Evolutionary conservation across 1,140 invertebrate species (phyloP), one percentile per base, ranked within the genome.

Genomic region (Atta cephalotes): DNA sequence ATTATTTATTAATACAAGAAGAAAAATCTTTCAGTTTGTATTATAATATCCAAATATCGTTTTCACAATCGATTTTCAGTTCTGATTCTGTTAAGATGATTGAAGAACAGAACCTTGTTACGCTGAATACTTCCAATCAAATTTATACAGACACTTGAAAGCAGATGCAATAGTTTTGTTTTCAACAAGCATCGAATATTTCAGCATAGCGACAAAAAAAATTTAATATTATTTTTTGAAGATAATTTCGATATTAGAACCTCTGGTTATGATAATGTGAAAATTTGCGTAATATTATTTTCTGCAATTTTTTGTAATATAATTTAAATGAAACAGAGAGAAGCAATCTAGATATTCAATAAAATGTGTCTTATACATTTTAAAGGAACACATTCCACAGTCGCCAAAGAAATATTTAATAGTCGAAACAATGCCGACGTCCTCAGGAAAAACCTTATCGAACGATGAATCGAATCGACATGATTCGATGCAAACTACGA

Each of bases 391-490:
- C 39, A 25, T 62, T 62, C 6, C 70, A 35, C 62, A 49, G 18
- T 72, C 18, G 45, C 53, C 21, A 49, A 74, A 60, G 56, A 51
- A 31, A 74, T 25, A 60, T 25, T 45, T 56, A 76, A 74, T 51
- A 62, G 9, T 51, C 39, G 80, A 74, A 74, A 84, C 70, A 84
- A 84, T 84, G 39, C 70, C 25, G 7, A 39, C 39, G 39, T 62
- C 16, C 68, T 49, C 25, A 9, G 14, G n/a, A 31, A 74, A 25
- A 74, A 74, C 35, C 56, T 82, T 74, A 74, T 82, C 80, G 56
- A 14, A 72, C 79, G 68, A 72, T 82, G 56, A 84, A 76, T 84
- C 68, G 70, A 76, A 63, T 84, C 80, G 70, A 76, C 56, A 84
- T 84, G 70, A 84, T 62, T 84, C 80, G 35, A 84, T 25, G 39